phyloP scores from a whole-genome alignment of 2,113 vertebrate species.

The Ictalurus punctatus region DNA sequence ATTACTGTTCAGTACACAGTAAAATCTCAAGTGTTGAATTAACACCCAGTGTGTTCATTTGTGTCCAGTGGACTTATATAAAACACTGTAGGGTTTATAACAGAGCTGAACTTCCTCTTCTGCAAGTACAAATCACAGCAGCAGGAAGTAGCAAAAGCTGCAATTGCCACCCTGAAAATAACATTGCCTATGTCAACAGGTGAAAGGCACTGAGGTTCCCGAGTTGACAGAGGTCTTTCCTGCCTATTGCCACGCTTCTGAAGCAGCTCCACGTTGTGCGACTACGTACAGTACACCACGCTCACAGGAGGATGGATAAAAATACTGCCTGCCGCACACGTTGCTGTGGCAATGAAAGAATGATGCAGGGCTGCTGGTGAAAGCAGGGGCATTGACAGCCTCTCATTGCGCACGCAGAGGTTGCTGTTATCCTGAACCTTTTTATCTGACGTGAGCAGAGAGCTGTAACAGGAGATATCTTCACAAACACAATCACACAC shows the following conservation, averaged over 20 bases:
- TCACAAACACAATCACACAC: not conserved
- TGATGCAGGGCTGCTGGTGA: slow-evolving; percentile 30
- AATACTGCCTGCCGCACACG: slow-evolving; percentile 43
- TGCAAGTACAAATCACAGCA: not conserved
- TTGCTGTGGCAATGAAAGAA: slow-evolving; percentile 54
- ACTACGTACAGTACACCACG: slow-evolving; percentile 4
- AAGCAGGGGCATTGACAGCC: slow-evolving; percentile 43
- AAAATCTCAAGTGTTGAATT: too few species aligned
- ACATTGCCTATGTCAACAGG: not conserved
- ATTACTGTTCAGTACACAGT: not conserved
- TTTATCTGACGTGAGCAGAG: slow-evolving; percentile 36
- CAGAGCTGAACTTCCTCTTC: not conserved
- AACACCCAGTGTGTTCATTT: too few species aligned
- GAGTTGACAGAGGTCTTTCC: not conserved
- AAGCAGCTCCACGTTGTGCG: not conserved
- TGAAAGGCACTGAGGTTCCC: slow-evolving; percentile 19
- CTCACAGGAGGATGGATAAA: slow-evolving; percentile 42
- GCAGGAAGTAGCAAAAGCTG: slow-evolving; percentile 5
- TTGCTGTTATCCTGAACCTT: slow-evolving; percentile 31
- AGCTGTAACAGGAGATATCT: slow-evolving; percentile 13
- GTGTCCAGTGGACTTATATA: too few species aligned
- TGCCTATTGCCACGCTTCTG: not conserved
- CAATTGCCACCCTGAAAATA: slow-evolving; percentile 26
- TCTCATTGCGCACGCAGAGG: slow-evolving; percentile 27
- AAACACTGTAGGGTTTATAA: too few species aligned